A percentile compares a stretch with the other conserved stretches of the same genome.
Conservation (phyloP, 2,797 vertebrate genomes). For the Gallirallus australis region DNA sequence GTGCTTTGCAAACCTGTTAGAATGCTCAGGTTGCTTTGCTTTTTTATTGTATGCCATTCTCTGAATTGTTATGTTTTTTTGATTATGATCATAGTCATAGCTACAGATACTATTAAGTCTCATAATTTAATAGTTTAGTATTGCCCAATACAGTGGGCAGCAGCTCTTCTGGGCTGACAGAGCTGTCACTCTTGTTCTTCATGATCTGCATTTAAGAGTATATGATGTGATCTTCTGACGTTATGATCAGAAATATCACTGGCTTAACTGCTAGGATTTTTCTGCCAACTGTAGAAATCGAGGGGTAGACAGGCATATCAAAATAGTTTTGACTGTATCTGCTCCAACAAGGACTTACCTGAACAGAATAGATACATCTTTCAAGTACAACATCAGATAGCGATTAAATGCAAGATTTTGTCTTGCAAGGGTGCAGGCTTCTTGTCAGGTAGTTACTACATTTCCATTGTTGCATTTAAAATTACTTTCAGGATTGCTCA, state of each 20-base stretch:
- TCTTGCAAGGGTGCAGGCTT: background rate
- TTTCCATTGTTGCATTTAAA: background rate
- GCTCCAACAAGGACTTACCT: background rate
- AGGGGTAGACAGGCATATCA: background rate
- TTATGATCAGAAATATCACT: background rate
- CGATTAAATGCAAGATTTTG: background rate
- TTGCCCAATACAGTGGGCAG: background rate
- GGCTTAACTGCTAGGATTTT: background rate
- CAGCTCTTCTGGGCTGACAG: background rate
- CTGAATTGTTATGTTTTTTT: background rate
- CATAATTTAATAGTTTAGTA: background rate
- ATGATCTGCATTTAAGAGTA: background rate
- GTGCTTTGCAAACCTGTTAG: background rate
- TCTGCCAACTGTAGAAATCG: background rate
- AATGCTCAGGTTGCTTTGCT: background rate
- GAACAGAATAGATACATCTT: background rate
- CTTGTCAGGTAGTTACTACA: background rate
- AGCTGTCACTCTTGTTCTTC: background rate
- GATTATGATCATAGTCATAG: background rate
- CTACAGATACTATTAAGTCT: background rate
- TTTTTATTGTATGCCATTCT: background rate
- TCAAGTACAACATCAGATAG: background rate
- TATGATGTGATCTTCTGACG: background rate
- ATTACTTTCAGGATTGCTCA: background rate
- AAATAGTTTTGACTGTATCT: background rate